Evolutionary conservation across 2,113 vertebrate species (phyloP), one percentile per base, ranked within the genome.

Genomic region (Oncorhynchus clarkii): DNA sequence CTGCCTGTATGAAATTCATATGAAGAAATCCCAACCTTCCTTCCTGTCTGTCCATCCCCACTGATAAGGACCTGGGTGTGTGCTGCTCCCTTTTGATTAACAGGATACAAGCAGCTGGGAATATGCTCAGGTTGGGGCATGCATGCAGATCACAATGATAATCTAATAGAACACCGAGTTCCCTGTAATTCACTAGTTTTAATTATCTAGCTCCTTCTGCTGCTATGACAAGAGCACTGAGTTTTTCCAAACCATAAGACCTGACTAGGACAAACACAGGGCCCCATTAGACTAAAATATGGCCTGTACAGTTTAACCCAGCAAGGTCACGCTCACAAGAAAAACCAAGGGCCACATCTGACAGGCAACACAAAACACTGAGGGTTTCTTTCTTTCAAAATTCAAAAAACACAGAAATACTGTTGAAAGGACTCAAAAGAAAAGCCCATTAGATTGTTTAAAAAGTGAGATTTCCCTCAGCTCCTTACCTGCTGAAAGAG

Each of bases 51-150:
- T 75, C 82, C 26, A 0, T 9, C 26, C 64, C 87, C 77, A 77
- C 85, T 76, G 90, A 88, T 85, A 83, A 88, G 81, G 81, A 48
- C 72, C 83, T 75, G n/a, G 2, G 45, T 31, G 39, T 45, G 14
- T 57, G 54, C 18, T 77, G 86, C 81, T 89, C 90, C 85, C 84
- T 90, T 70, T 84, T 74, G 80, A 81, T 85, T 86, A 67, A 82
- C 20, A 39, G 82, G 86, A 87, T 80, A 81, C 82, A 85, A 27
- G 27, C 75, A 67, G 83, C 80, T 82, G 72, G 79, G 86, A 69
- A 76, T 85, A 77, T 65, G 71, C 71, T 82, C 86, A 86, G 83
- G 88, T 88, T 80, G 48, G 83, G 86, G 76, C 81, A 83, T 79
- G 84, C 80, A 85, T 81, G 75, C 81, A 84, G 78, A 84, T 84